Percentiles rank a stretch among this genome's conserved stretches.
phyloP scores from a whole-genome alignment of 1,140 invertebrate genomes.

The Hermetia illucens region DNA sequence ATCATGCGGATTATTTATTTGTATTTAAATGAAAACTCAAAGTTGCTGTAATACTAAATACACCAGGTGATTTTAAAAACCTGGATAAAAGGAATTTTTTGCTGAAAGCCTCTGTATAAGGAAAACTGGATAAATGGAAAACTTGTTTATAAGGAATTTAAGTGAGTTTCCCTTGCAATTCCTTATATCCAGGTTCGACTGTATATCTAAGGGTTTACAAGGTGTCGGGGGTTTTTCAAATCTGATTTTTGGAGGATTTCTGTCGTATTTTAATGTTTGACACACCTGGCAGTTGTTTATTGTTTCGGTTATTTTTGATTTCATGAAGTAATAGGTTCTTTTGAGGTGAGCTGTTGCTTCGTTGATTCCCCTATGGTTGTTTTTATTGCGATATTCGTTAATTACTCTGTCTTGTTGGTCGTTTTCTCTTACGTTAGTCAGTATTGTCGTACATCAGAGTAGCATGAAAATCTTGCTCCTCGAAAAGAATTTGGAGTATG shows the following conservation, averaged over 20 bases:
- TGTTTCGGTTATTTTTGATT: not conserved
- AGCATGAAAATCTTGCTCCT: conserved; percentile 5
- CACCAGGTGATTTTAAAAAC: no score
- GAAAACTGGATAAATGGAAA: no score
- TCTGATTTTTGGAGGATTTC: not conserved
- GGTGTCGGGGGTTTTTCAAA: not conserved
- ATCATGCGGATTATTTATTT: no score
- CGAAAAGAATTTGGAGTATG: not conserved
- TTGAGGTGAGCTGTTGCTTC: not conserved
- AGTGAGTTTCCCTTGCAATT: no score
- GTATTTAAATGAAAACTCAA: no score
- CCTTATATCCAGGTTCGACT: no score
- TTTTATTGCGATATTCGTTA: not conserved
- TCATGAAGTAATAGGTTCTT: conserved; percentile 1
- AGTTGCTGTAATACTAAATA: no score
- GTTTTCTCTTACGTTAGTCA: not conserved
- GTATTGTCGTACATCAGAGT: not conserved
- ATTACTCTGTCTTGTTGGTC: conserved; percentile 2
- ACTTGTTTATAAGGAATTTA: no score
- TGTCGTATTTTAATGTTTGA: conserved; percentile 9
- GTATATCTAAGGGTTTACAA: not conserved
- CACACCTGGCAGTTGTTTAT: not conserved
- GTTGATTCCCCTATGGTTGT: not conserved
- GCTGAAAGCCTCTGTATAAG: no score
- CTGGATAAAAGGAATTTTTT: no score